phyloP scores from a whole-genome alignment of 2,888 invertebrate species.

The Smittia aterrima region DNA sequence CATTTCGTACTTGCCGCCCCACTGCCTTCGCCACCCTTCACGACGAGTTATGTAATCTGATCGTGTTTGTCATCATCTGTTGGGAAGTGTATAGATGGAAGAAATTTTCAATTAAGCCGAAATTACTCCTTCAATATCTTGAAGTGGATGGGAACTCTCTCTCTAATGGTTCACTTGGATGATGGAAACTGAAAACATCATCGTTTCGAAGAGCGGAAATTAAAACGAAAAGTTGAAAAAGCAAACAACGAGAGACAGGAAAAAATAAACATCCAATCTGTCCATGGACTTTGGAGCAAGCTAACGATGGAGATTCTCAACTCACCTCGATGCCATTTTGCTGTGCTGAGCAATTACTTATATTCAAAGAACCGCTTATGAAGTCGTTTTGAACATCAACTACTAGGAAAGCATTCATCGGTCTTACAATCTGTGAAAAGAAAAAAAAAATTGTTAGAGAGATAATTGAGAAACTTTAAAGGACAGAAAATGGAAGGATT shows the following conservation, averaged over 20 bases:
- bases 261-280: conserved; percentile 38
- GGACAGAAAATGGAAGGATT: background rate
- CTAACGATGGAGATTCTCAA: conserved; percentile 42
- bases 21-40: background rate
- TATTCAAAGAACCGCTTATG: conserved; percentile 88
- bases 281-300: background rate
- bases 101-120: background rate
- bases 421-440: conserved; percentile 71
- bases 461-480: background rate
- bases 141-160: background rate
- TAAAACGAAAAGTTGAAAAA: conserved; percentile 31
- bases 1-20: background rate
- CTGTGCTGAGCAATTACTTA: conserved; percentile 88
- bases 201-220: conserved; percentile 24
- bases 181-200: conserved; percentile 11
- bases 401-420: conserved; percentile 83
- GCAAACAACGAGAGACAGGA: conserved; percentile 8
- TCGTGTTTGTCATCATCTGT: conserved; percentile 4
- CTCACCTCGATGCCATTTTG: conserved; percentile 82
- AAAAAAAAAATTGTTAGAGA: background rate
- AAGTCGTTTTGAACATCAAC: conserved; percentile 99
- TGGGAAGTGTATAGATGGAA: background rate
- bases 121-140: background rate
- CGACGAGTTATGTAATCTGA: background rate
- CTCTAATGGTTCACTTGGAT: background rate